Evolutionary conservation across 2,888 invertebrate genomes (phyloP).

Genomic region (Salticus scenicus): DNA sequence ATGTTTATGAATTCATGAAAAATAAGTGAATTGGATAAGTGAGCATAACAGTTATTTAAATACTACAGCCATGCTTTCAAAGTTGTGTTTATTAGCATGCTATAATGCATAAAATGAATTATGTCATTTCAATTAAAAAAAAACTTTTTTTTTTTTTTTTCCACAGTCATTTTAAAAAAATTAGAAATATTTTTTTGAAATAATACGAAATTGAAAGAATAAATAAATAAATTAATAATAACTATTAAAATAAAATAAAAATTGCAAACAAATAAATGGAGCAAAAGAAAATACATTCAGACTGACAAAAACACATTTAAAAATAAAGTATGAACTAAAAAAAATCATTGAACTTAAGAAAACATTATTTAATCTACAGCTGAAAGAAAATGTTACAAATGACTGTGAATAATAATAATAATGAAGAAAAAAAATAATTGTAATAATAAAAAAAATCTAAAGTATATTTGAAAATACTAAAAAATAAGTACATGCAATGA

Average conservation of each 20-base stretch:
- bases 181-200: not conserved
- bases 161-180: slow-evolving; percentile 50
- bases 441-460: not conserved
- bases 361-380: not conserved
- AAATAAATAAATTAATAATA: too few species aligned
- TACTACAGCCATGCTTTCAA: slow-evolving; percentile 67
- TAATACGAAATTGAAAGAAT: not conserved
- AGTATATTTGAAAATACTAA: slow-evolving; percentile 6
- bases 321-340: too few species aligned
- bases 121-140: slow-evolving; percentile 30
- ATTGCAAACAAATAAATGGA: not conserved
- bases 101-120: slow-evolving; percentile 53
- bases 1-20: slow-evolving; percentile 27
- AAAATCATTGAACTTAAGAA: not conserved
- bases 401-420: slow-evolving; percentile 65
- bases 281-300: too few species aligned
- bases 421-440: too few species aligned
- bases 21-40: slow-evolving; percentile 56
- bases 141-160: slow-evolving; percentile 19
- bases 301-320: too few species aligned
- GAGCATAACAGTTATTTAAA: slow-evolving; percentile 66
- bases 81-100: slow-evolving; percentile 39
- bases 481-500: slow-evolving; percentile 51
- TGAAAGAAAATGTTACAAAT: slow-evolving; percentile 25
- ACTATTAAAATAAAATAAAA: not conserved